Evolutionary conservation across 2,797 vertebrate species (phyloP).

Genomic region (Paguma larvata): DNA sequence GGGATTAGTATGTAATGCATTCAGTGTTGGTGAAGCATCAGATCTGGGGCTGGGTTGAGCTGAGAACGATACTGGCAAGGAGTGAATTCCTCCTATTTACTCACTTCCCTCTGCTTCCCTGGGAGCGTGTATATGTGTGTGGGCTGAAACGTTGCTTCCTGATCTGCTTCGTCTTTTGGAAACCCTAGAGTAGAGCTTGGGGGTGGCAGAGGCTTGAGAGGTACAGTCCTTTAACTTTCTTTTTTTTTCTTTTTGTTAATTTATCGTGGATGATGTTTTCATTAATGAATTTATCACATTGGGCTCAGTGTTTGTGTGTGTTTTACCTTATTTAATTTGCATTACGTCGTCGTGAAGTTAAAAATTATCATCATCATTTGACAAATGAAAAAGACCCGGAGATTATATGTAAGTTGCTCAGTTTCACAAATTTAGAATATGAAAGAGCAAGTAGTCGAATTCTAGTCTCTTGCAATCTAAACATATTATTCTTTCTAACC

Average conservation of each 20-base stretch:
- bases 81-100: not conserved
- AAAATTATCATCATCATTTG: not conserved
- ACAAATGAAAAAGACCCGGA: not conserved
- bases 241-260: not conserved
- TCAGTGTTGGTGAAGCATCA: not conserved
- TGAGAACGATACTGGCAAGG: not conserved
- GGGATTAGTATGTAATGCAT: not conserved
- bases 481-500: not conserved
- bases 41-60: not conserved
- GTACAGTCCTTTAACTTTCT: not conserved
- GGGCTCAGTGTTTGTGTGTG: not conserved
- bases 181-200: not conserved
- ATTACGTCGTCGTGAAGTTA: not conserved
- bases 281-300: not conserved
- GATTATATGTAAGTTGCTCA: not conserved
- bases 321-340: not conserved
- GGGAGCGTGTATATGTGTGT: not conserved
- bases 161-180: not conserved
- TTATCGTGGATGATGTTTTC: not conserved
- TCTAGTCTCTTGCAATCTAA: not conserved
- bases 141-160: not conserved
- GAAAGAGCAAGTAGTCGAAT: not conserved
- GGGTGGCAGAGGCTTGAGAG: not conserved
- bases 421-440: slow-evolving; percentile 40
- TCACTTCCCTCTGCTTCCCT: not conserved